Evolutionary conservation across 2,888 invertebrate genomes (phyloP).

Genomic region (Slavum lentiscoides): DNA sequence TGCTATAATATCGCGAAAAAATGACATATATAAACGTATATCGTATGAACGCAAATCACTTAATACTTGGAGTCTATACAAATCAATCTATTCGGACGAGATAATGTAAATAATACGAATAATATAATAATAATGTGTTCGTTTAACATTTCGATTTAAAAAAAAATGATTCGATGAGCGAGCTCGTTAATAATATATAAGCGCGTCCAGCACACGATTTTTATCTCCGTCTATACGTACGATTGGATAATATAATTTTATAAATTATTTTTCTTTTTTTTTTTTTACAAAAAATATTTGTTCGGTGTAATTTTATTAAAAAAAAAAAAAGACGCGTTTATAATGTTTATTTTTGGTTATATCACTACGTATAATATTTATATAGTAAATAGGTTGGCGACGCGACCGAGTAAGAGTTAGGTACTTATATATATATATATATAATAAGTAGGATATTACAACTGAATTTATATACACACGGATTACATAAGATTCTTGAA

Average conservation of each 20-base stretch:
- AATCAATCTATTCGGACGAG: not conserved
- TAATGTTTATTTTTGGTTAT: slow-evolving; percentile 14
- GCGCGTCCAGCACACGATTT: too few relatives aligned
- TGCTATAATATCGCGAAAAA: too few relatives aligned
- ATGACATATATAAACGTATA: not conserved
- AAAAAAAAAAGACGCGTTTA: not conserved
- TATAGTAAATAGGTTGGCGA: slow-evolving; percentile 14
- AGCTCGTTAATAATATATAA: too few relatives aligned
- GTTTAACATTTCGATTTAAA: not conserved
- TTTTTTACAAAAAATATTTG: not conserved
- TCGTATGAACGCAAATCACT: not conserved
- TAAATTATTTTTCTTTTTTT: too few relatives aligned
- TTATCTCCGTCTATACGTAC: too few relatives aligned
- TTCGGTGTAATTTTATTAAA: not conserved
- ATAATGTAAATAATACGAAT: not conserved
- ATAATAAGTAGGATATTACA: slow-evolving; percentile 14
- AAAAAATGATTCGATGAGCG: not conserved
- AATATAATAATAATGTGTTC: not conserved
- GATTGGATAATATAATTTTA: too few relatives aligned
- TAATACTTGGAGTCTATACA: not conserved
- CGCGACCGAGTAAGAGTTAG: slow-evolving; percentile 4
- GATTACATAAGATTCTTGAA: slow-evolving; percentile 37
- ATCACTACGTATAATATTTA: not conserved
- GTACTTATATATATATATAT: too few relatives aligned
- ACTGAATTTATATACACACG: slow-evolving; percentile 19